Conservation (phyloP, 2,888 invertebrate genomes). For the Cheilosia vernalis region DNA sequence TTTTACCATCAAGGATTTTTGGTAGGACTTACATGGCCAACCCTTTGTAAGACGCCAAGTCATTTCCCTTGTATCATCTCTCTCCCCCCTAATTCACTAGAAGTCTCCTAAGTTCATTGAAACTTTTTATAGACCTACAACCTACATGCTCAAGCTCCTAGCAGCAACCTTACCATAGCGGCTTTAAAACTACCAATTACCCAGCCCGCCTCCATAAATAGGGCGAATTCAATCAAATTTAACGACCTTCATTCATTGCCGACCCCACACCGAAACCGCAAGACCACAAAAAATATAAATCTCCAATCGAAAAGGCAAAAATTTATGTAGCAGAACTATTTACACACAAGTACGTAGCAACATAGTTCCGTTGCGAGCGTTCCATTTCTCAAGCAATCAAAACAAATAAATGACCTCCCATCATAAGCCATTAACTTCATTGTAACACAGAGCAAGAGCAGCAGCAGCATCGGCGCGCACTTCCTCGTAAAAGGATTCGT, state of each 20-base stretch:
- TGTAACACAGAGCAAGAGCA: conserved; percentile 13
- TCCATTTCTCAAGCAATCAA: conserved; percentile 65
- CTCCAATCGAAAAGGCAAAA: conserved; percentile 61
- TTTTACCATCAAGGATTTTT: no score
- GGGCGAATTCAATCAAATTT: conserved; percentile 47
- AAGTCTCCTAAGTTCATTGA: no score
- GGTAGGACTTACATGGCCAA: no score
- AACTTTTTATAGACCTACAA: no score
- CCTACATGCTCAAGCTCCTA: neutral
- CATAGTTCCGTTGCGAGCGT: conserved; percentile 45
- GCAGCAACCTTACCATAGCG: neutral
- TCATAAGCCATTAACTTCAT: conserved; percentile 73
- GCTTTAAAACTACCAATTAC: neutral
- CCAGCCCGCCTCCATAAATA: neutral
- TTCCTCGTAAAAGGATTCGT: conserved; percentile 30
- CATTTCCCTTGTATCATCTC: no score
- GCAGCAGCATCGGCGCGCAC: conserved; percentile 30
- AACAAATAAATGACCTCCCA: conserved; percentile 69
- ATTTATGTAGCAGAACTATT: conserved; percentile 58
- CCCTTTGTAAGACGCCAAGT: no score
- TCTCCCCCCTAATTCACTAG: no score
- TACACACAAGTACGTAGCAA: conserved; percentile 22
- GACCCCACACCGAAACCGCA: neutral
- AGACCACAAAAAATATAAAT: conserved; percentile 33
- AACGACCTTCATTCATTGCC: conserved; percentile 20